phyloP scores from a whole-genome alignment of 2,113 vertebrate species.

The Baryphthengus martii region DNA sequence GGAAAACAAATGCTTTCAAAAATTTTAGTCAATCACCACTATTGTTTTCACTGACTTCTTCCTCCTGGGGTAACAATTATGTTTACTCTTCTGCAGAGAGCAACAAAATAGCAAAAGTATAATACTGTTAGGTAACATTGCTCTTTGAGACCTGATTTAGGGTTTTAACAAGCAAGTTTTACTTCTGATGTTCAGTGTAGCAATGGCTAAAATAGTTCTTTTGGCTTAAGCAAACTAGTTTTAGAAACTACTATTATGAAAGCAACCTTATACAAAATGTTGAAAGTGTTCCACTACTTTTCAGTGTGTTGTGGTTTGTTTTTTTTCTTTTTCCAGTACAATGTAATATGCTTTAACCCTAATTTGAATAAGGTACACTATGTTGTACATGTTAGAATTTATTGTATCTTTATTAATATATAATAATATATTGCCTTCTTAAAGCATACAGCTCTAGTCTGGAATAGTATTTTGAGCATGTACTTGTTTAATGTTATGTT shows the following conservation, averaged over 20 bases:
- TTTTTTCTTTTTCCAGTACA: neutral
- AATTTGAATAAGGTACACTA: neutral
- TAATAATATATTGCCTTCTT: neutral
- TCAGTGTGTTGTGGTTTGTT: neutral
- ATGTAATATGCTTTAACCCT: neutral
- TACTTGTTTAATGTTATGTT: constrained; percentile 39
- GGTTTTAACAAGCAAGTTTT: neutral
- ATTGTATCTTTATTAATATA: neutral
- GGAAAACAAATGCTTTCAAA: neutral
- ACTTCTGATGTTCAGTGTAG: neutral
- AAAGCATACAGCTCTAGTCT: neutral
- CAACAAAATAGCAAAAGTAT: neutral
- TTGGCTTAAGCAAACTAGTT: neutral
- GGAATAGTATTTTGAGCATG: neutral
- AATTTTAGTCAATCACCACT: neutral
- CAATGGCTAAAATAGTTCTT: neutral
- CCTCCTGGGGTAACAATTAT: neutral
- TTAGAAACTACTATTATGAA: constrained; percentile 2
- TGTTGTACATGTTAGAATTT: neutral
- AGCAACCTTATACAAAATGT: neutral
- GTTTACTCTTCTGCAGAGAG: neutral
- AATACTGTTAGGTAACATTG: neutral
- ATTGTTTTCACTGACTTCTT: neutral
- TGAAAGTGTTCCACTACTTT: neutral
- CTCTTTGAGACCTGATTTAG: neutral